These are phyloP conservation scores for Theristicus caerulescens DNA, from an alignment of 2,113 vertebrate genomes.

Conservation along the genomic window DNA sequence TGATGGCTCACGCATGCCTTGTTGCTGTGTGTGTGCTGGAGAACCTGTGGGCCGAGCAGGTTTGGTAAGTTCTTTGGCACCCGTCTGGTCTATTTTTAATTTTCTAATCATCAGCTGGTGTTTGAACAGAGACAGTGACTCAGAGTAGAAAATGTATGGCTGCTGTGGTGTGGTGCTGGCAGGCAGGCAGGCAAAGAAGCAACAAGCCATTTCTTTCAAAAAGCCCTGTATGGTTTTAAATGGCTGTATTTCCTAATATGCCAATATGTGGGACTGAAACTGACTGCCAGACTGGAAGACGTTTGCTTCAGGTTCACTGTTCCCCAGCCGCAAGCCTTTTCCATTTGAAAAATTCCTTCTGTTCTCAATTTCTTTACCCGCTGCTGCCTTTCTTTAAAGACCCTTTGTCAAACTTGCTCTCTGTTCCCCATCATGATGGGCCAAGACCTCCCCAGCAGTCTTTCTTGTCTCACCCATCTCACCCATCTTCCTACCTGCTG, in stretches of 20 bases:
- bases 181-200: not conserved
- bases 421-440: not conserved
- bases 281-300: not conserved
- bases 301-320: not conserved
- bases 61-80: slow-evolving; percentile 48
- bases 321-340: not conserved
- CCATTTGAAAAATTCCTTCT: not conserved
- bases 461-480: not conserved
- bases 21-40: not conserved
- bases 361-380: not conserved
- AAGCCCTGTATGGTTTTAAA: not conserved
- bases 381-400: not conserved
- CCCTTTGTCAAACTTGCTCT: not conserved
- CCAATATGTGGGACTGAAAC: not conserved
- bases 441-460: not conserved
- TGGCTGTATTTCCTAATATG: not conserved
- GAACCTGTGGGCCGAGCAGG: slow-evolving; percentile 14
- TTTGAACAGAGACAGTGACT: slow-evolving; percentile 35
- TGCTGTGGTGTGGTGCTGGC: not conserved
- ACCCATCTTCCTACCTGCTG: not conserved
- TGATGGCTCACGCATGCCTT: not conserved
- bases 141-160: slow-evolving; percentile 4
- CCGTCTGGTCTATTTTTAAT: slow-evolving; percentile 56
- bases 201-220: not conserved
- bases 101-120: slow-evolving; percentile 17